Percentiles rank a stretch among this genome's conserved stretches.
These are phyloP conservation scores for Halcyon chelicuti DNA, from an alignment of 2,797 vertebrate genomes.

Conservation along the genomic window DNA sequence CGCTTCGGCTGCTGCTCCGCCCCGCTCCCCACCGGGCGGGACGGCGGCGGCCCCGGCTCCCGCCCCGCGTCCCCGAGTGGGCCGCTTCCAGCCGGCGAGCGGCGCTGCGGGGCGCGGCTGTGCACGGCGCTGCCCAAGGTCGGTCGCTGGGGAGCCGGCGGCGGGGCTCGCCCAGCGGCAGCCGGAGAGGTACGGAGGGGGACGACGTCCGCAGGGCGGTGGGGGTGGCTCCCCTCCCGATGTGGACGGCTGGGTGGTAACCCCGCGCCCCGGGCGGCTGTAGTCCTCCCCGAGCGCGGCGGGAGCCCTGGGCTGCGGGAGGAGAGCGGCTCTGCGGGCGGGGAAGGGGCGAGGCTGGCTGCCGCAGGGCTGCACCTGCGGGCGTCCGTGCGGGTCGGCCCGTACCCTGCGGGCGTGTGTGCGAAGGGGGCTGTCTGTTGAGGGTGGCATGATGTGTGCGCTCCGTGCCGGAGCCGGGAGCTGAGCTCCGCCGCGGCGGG, in stretches of 20 bases:
- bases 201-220: neutral
- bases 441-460: neutral
- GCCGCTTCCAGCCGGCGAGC: neutral
- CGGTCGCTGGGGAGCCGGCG: neutral
- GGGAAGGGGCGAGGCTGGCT: neutral
- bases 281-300: neutral
- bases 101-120: neutral
- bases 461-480: neutral
- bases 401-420: fast-evolving
- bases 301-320: neutral
- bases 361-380: neutral
- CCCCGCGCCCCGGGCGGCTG: neutral
- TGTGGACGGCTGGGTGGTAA: neutral
- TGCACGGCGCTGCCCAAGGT: neutral
- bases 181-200: neutral
- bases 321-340: neutral
- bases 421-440: neutral
- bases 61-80: neutral
- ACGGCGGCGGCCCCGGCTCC: neutral
- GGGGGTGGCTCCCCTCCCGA: neutral
- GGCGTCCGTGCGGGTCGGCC: fast-evolving
- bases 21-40: neutral
- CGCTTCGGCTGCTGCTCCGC: neutral
- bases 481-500: neutral
- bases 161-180: neutral